phyloP scores from a whole-genome alignment of 1,140 invertebrate species.

The Solenopsis invicta region DNA sequence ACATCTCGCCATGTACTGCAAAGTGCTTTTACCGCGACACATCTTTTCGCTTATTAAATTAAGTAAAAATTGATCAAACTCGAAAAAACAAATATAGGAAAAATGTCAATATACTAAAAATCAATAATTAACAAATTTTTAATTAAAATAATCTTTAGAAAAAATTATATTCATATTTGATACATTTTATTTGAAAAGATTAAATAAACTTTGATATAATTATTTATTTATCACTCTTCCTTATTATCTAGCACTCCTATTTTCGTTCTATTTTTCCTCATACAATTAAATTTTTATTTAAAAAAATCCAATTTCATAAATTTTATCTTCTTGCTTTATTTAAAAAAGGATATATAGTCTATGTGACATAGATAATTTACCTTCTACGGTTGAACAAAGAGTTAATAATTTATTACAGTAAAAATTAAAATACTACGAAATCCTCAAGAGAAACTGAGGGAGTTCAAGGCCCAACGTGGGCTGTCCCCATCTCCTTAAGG shows the following conservation, averaged over 20 bases:
- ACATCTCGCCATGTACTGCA: neutral
- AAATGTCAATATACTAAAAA: neutral
- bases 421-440: neutral
- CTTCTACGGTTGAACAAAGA: neutral
- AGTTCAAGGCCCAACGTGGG: neutral
- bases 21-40: neutral
- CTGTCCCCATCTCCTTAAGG: neutral
- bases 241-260: neutral
- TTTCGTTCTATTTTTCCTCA: neutral
- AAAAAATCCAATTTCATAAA: neutral
- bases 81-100: neutral
- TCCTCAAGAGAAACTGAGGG: neutral
- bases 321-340: too few relatives aligned
- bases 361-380: neutral
- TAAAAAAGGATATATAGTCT: too few relatives aligned
- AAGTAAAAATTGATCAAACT: neutral
- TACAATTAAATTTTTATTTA: neutral
- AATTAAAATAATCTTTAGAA: neutral
- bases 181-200: neutral
- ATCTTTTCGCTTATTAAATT: neutral
- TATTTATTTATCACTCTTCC: neutral
- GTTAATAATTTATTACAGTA: neutral
- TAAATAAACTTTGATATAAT: neutral
- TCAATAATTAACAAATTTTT: neutral
- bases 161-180: neutral